These are phyloP conservation scores for Argya squamiceps DNA, from an alignment of 2,797 vertebrate genomes.

Conservation along the genomic window DNA sequence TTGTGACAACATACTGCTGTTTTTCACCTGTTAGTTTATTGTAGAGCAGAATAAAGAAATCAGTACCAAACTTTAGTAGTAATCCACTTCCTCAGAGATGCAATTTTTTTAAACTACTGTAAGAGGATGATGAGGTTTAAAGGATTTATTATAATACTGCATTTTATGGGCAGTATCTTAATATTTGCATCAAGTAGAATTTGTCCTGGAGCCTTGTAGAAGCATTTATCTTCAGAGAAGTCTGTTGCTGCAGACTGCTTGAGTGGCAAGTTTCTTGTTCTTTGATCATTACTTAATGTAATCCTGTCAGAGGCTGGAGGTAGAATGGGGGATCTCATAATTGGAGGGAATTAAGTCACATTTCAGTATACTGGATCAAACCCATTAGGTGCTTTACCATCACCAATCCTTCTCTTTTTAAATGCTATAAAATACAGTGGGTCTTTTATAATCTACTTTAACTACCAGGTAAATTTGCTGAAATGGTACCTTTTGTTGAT, in stretches of 20 bases:
- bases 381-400: constrained; percentile 23
- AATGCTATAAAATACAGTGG: background rate
- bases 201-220: background rate
- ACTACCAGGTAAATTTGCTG: background rate
- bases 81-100: background rate
- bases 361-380: constrained; percentile 3
- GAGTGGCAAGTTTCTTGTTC: constrained; percentile 64
- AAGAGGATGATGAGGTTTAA: constrained; percentile 39
- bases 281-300: constrained; percentile 61
- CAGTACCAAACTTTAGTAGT: background rate
- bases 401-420: background rate
- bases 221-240: constrained; percentile 32
- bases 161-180: background rate
- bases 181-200: constrained; percentile 8
- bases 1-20: background rate
- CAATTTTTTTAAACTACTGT: background rate
- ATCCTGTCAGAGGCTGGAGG: constrained; percentile 36
- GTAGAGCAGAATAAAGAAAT: background rate
- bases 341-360: background rate
- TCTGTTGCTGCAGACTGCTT: background rate
- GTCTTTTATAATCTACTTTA: background rate
- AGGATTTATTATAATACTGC: constrained; percentile 19
- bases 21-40: background rate
- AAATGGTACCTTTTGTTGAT: background rate
- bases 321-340: background rate